Conservation (phyloP, 2,797 vertebrate species). For the Sciaenops ocellatus region DNA sequence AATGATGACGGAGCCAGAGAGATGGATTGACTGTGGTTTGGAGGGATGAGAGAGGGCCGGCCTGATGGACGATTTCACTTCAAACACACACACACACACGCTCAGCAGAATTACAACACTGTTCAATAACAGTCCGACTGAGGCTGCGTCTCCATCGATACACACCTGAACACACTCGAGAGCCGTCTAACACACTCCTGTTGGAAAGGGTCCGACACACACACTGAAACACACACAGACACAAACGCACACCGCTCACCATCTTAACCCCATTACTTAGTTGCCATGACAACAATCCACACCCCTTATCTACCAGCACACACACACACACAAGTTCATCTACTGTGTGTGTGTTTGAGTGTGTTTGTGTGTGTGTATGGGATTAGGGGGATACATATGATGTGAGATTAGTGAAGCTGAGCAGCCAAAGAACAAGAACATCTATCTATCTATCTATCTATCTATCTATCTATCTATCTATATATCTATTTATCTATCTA, state of each 20-base stretch:
- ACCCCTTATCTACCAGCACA: constrained; percentile 27
- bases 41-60: constrained; percentile 16
- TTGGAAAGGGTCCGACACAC: constrained; percentile 1
- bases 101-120: constrained; percentile 17
- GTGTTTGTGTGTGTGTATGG: neutral
- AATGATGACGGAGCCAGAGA: constrained; percentile 41
- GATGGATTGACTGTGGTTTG: constrained; percentile 50
- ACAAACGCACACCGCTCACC: neutral
- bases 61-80: too few species aligned
- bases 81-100: constrained; percentile 7
- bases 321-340: constrained; percentile 13
- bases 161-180: constrained; percentile 5
- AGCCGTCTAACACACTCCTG: constrained; percentile 2
- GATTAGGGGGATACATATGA: constrained; percentile 51
- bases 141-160: neutral
- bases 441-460: too few species aligned
- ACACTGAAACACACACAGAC: neutral
- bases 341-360: neutral
- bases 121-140: constrained; percentile 17
- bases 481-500: too few species aligned
- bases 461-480: too few species aligned
- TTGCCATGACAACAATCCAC: constrained; percentile 63
- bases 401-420: constrained; percentile 49
- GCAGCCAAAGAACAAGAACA: too few species aligned
- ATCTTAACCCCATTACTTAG: constrained; percentile 58